These are phyloP conservation scores for Eupithecia pulchellata DNA, from an alignment of 2,888 invertebrate genomes.

Conservation along the genomic window DNA sequence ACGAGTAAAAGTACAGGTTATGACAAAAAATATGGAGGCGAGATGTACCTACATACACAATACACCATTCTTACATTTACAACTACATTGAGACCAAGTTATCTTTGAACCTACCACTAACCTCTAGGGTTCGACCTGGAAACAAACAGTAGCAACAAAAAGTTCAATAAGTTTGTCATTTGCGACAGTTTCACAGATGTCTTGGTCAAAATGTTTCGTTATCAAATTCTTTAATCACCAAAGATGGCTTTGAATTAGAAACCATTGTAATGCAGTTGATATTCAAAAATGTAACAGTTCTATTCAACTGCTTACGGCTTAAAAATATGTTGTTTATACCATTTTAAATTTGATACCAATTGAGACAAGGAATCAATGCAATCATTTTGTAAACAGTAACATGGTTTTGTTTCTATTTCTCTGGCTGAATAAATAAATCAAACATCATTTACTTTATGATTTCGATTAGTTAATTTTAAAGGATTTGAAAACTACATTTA, in stretches of 20 bases:
- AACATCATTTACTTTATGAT: constrained; percentile 7
- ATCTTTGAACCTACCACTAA: background rate
- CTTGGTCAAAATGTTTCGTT: background rate
- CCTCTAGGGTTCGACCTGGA: background rate
- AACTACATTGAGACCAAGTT: background rate
- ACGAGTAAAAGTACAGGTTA: too few species aligned
- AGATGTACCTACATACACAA: background rate
- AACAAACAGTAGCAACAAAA: background rate
- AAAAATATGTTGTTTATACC: background rate
- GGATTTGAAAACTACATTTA: too few species aligned
- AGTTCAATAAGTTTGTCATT: background rate
- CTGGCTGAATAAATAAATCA: constrained; percentile 45
- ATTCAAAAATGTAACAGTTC: background rate
- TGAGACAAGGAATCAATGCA: background rate
- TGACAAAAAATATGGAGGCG: too few species aligned
- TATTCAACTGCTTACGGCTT: background rate
- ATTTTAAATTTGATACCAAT: background rate
- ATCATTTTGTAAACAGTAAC: background rate
- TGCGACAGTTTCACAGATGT: background rate
- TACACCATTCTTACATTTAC: background rate
- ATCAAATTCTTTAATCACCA: background rate
- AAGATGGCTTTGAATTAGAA: background rate
- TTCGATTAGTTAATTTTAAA: background rate
- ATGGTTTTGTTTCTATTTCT: constrained; percentile 45
- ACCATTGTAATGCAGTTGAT: background rate